phyloP scores from a whole-genome alignment of 1,140 invertebrate species.

The Anastrepha obliqua region DNA sequence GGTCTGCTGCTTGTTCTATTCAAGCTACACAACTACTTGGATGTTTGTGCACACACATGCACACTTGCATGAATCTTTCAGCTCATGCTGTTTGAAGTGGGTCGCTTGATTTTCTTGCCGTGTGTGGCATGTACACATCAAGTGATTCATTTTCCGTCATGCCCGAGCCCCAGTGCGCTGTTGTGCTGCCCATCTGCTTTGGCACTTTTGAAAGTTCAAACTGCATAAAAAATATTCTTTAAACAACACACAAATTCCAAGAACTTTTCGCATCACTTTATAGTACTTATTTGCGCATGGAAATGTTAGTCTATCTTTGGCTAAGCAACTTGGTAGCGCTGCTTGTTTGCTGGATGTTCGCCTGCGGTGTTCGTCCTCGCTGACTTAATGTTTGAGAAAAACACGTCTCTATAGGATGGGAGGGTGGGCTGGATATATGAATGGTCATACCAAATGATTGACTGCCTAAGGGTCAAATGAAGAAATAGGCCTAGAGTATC shows the following conservation, averaged over 20 bases:
- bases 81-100: slow-evolving; percentile 45
- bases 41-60: neutral
- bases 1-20: neutral
- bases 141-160: slow-evolving; percentile 40
- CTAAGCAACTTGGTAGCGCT: neutral
- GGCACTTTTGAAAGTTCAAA: slow-evolving; percentile 45
- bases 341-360: neutral
- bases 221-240: slow-evolving; percentile 44
- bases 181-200: neutral
- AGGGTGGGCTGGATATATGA: no score
- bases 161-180: neutral
- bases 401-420: neutral
- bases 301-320: slow-evolving; percentile 17
- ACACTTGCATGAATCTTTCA: neutral
- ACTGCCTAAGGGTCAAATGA: slow-evolving; percentile 24
- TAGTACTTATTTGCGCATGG: neutral
- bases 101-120: neutral
- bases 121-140: slow-evolving; percentile 21
- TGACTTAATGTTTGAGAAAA: neutral
- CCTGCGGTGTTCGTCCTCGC: slow-evolving; percentile 10
- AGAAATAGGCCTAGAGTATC: neutral
- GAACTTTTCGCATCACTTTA: slow-evolving; percentile 48
- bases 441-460: neutral
- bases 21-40: neutral
- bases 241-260: slow-evolving; percentile 29